A percentile compares a stretch with the other conserved stretches of the same genome.
phyloP scores from a whole-genome alignment of 2,888 invertebrate genomes.

The Ramazzottius varieornatus region DNA sequence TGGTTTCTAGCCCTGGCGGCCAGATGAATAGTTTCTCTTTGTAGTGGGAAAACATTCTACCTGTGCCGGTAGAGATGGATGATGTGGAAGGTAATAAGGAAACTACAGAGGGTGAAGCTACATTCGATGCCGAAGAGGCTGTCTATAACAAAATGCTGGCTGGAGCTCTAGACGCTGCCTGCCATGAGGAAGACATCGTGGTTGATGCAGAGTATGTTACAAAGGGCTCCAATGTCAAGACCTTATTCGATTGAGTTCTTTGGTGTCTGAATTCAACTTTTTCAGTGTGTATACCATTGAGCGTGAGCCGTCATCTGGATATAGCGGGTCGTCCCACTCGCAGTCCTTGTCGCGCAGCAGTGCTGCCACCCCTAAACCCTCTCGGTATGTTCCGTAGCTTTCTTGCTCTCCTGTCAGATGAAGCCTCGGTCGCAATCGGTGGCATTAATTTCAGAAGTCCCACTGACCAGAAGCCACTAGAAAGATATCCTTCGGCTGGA shows the following conservation, averaged over 20 bases:
- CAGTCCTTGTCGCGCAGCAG: not conserved
- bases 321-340: no score
- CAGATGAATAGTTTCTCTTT: no score
- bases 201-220: not conserved
- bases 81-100: not conserved
- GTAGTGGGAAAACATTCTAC: not conserved
- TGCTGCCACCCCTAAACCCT: not conserved
- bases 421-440: no score
- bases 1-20: no score
- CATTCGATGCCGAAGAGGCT: not conserved
- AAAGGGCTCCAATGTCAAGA: not conserved
- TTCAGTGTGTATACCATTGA: not conserved
- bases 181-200: not conserved
- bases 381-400: not conserved
- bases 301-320: no score
- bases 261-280: no score
- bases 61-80: not conserved
- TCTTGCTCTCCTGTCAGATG: no score
- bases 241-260: no score
- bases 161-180: not conserved
- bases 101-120: not conserved
- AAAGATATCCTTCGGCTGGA: not conserved
- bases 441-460: not conserved
- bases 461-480: not conserved
- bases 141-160: not conserved